phyloP scores from a whole-genome alignment of 2,113 vertebrate species.

The Lepus timidus region DNA sequence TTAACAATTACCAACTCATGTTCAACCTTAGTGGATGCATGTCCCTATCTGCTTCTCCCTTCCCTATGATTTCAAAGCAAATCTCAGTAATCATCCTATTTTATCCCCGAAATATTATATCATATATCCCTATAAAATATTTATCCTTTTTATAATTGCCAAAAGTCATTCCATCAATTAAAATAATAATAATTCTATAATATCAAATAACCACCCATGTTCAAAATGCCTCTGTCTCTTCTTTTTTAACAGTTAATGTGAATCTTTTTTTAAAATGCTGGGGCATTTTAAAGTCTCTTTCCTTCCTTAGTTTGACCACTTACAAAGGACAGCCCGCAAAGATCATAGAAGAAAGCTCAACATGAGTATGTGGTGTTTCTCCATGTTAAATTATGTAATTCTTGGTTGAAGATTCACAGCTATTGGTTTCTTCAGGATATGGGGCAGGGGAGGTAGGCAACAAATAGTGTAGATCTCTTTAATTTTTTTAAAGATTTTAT shows the following conservation, averaged over 20 bases:
- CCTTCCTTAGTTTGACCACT: background rate
- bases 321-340: background rate
- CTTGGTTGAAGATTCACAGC: background rate
- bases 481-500: too few relatives aligned
- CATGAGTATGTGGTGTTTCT: background rate
- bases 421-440: background rate
- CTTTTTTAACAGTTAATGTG: background rate
- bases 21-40: background rate
- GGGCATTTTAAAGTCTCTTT: background rate
- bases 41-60: background rate
- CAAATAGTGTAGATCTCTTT: background rate
- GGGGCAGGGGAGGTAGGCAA: background rate
- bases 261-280: background rate
- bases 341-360: background rate
- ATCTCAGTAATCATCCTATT: background rate
- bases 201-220: background rate
- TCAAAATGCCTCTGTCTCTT: background rate
- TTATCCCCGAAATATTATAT: background rate
- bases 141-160: background rate
- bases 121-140: background rate
- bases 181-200: constrained; percentile 18
- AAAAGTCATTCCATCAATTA: constrained; percentile 16
- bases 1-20: background rate
- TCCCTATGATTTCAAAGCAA: constrained; percentile 42
- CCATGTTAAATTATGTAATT: background rate